Evolutionary conservation across 2,888 invertebrate species (phyloP).

Genomic region (Craniophora ligustri): DNA sequence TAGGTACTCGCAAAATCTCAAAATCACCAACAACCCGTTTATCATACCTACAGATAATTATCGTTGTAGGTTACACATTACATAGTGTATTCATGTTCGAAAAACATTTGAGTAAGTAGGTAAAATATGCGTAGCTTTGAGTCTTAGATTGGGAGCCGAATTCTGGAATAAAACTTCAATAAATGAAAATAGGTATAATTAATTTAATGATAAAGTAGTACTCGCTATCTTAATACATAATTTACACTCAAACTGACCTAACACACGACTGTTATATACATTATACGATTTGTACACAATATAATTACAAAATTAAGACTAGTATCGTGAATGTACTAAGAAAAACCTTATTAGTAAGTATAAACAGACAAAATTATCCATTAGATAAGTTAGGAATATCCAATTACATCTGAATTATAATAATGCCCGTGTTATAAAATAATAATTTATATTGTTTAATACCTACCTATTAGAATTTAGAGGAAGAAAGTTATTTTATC

Average conservation of each 20-base stretch:
- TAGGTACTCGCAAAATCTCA: too few species aligned
- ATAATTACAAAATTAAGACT: constrained; percentile 59
- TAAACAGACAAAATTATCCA: constrained; percentile 11
- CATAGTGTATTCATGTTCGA: too few species aligned
- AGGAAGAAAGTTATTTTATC: too few species aligned
- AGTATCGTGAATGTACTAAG: constrained; percentile 53
- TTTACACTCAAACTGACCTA: constrained; percentile 74
- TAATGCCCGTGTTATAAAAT: too few species aligned
- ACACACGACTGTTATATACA: constrained; percentile 60
- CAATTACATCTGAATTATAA: constrained; percentile 3
- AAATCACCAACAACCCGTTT: too few species aligned
- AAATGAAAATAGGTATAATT: constrained; percentile 83
- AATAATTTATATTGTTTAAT: too few species aligned
- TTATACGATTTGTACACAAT: constrained; percentile 67
- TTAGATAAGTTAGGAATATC: constrained; percentile 1
- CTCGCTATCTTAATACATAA: constrained; percentile 66
- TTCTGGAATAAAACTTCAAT: constrained; percentile 61
- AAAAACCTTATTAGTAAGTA: constrained; percentile 23
- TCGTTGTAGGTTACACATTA: too few species aligned
- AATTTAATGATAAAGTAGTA: constrained; percentile 82
- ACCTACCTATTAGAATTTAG: too few species aligned
- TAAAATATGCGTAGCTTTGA: too few species aligned
- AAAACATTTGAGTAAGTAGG: too few species aligned
- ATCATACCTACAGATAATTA: too few species aligned
- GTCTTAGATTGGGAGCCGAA: too few species aligned